A percentile compares a stretch with the other conserved stretches of the same genome.
Conservation (phyloP, 2,113 vertebrate genomes). For the Vidua chalybeata region DNA sequence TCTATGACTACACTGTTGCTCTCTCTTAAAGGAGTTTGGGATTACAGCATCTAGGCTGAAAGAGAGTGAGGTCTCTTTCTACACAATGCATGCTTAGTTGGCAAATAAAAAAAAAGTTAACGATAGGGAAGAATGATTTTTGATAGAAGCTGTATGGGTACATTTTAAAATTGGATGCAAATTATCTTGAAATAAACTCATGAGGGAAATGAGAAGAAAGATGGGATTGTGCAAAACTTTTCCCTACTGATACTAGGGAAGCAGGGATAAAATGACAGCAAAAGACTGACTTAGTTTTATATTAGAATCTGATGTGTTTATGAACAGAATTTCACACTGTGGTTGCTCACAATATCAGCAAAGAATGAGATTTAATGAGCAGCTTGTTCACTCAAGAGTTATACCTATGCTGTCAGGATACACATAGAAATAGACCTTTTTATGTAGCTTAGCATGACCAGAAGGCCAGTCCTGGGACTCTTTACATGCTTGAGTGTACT, state of each 20-base stretch:
- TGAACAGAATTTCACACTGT: neutral
- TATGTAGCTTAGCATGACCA: neutral
- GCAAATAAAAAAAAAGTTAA: neutral
- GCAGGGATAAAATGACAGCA: neutral
- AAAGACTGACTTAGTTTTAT: neutral
- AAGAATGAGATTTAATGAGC: neutral
- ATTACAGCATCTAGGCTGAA: neutral
- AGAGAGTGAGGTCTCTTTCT: neutral
- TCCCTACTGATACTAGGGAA: neutral
- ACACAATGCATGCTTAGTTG: neutral
- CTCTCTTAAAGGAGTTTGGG: neutral
- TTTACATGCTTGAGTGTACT: neutral
- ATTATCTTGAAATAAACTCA: constrained; percentile 1
- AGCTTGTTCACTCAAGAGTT: neutral
- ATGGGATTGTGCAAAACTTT: neutral
- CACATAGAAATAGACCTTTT: neutral
- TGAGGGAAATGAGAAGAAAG: neutral
- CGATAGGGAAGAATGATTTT: neutral
- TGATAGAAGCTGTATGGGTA: neutral
- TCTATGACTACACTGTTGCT: neutral
- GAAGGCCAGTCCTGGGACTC: neutral
- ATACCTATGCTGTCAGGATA: neutral
- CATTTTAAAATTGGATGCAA: neutral
- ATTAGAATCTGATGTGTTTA: neutral
- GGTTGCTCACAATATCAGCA: neutral